Evolutionary conservation across 2,888 invertebrate genomes (phyloP), one percentile per base, ranked within the genome.

Genomic region (Macrostomum cliftonense): DNA sequence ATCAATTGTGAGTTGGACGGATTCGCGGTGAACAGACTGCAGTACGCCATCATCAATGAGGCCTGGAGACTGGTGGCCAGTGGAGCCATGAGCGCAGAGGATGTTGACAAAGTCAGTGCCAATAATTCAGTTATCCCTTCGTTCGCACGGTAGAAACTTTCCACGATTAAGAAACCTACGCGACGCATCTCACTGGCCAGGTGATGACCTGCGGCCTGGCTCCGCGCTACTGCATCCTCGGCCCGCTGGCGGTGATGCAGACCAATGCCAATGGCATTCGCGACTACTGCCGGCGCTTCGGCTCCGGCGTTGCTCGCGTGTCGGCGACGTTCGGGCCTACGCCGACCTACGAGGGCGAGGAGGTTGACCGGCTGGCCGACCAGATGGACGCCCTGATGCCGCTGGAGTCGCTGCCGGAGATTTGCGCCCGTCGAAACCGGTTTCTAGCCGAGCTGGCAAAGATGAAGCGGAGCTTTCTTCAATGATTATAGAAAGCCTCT

Each of bases 11-110:
- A 95, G 75, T 78, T 88, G 47, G 80, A 82, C 55, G 93, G 93
- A 49, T 95, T 93, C 66, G 87, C 82, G 0, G 75, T 91, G 0
- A 93, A 93, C 67, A 79, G 93, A 59, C 80, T 95, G 54, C 93
- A 95, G 79, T 93, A 89, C 67, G 86, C 88, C 0, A 81, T 95
- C 58, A 69, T 93, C 44, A 84, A 87, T 63, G 93, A 93, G 73
- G 79, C 82, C 0, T 93, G 85, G 83, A 78, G 84, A 56, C 73
- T 93, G 45, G 82, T 91, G 0, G 76, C 61, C 51, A 82, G 81
- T 55, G 83, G 82, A 17, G 75, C 91, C n/a, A 74, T 93, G 14
- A 77, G 78, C 62, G 86, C 83, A 0, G 78, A 81, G 58, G 93
- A 93, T 63, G 76, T 89, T 2, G 93, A 95, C 63, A 81, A 80